A percentile compares a stretch with the other conserved stretches of the same genome.
Conservation (phyloP, 1,140 invertebrate species). For the Drosophila jambulina region DNA sequence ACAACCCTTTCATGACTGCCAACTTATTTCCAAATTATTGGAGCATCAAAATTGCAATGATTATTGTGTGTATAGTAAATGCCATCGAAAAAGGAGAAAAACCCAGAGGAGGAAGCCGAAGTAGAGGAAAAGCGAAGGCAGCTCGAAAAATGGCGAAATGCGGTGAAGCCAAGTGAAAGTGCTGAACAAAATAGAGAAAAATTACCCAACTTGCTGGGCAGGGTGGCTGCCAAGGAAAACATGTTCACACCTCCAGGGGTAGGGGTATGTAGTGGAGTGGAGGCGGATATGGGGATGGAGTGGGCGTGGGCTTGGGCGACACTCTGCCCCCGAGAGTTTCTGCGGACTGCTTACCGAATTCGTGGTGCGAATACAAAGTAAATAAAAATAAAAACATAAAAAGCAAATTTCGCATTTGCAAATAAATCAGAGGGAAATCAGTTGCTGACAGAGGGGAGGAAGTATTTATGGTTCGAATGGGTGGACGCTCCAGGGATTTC, state of each 20-base stretch:
- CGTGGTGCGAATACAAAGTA: constrained; percentile 83
- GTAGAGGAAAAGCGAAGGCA: constrained; percentile 21
- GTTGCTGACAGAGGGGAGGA: constrained; percentile 79
- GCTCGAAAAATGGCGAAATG: constrained; percentile 32
- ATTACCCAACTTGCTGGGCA: constrained; percentile 57
- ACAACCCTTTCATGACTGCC: constrained; percentile 60
- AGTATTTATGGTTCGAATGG: constrained; percentile 78
- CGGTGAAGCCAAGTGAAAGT: constrained; percentile 73
- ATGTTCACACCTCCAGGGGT: constrained; percentile 68
- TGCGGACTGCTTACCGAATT: constrained; percentile 53
- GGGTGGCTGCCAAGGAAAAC: constrained; percentile 46
- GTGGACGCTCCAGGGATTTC: constrained; percentile 53
- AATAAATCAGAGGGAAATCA: constrained; percentile 83
- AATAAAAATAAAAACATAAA: constrained; percentile 83
- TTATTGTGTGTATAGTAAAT: constrained; percentile 70
- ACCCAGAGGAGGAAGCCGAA: constrained; percentile 13
- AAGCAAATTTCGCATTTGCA: constrained; percentile 84
- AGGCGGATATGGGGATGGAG: not conserved
- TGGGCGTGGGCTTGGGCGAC: constrained; percentile 31
- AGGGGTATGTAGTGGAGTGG: constrained; percentile 1
- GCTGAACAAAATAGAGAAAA: constrained; percentile 71
- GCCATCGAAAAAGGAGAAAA: constrained; percentile 16
- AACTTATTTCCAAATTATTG: constrained; percentile 80
- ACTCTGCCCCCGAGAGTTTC: constrained; percentile 36
- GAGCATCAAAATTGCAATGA: constrained; percentile 84